Percentiles rank a stretch among this genome's conserved stretches.
Evolutionary conservation across 2,888 invertebrate species (phyloP).

Genomic region (Drosophila fungiperda): DNA sequence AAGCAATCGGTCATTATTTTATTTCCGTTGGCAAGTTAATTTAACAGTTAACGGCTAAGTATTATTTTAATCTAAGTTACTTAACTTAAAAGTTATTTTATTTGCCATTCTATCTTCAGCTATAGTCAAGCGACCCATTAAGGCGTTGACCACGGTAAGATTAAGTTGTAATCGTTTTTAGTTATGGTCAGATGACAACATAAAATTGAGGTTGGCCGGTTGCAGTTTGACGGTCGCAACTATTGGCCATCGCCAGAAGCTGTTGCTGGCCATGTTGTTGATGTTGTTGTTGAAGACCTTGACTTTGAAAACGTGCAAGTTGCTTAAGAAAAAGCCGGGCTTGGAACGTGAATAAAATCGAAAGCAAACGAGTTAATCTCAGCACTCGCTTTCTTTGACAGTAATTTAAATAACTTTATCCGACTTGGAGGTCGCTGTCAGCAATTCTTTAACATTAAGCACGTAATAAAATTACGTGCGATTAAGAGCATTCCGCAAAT

Average conservation of each 20-base stretch:
- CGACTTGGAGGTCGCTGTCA: constrained; percentile 37
- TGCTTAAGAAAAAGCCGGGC: constrained; percentile 9
- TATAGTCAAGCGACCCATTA: constrained; percentile 29
- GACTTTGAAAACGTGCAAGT: constrained; percentile 71
- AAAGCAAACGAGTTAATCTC: constrained; percentile 58
- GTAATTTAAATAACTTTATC: constrained; percentile 15
- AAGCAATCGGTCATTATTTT: constrained; percentile 4
- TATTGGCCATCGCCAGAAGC: background rate
- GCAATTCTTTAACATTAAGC: constrained; percentile 19
- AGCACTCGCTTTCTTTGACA: constrained; percentile 57
- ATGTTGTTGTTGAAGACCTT: constrained; percentile 63
- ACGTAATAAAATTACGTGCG: constrained; percentile 13
- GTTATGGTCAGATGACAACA: constrained; percentile 65
- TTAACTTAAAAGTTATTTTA: background rate
- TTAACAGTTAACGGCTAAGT: background rate
- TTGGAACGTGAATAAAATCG: constrained; percentile 22
- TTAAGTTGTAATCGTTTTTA: constrained; percentile 65
- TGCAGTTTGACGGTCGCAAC: constrained; percentile 15
- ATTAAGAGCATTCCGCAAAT: constrained; percentile 2
- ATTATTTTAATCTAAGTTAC: background rate
- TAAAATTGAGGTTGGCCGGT: constrained; percentile 22
- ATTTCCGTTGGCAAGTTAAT: constrained; percentile 2
- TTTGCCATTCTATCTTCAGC: constrained; percentile 7
- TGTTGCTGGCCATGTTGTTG: constrained; percentile 9
- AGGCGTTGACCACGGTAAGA: constrained; percentile 18